These are phyloP conservation scores for Morbakka virulenta DNA, from an alignment of 30 jellyfish, hydroid and myxozoan species.

Conservation along the genomic window DNA sequence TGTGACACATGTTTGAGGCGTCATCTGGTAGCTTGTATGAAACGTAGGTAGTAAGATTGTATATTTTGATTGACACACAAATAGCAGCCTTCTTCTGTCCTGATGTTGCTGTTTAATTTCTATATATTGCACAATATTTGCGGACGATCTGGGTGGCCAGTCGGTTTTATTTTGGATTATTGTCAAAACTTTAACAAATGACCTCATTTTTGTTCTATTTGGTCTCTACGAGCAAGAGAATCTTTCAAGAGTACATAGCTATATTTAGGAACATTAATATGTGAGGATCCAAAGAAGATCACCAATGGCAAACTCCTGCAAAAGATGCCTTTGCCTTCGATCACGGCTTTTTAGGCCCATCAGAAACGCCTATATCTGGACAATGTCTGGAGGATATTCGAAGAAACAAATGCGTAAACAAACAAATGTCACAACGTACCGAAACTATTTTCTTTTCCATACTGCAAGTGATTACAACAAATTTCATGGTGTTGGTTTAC, in stretches of 20 bases:
- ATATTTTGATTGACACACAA: no score
- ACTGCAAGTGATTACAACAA: constrained; percentile 36
- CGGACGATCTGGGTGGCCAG: constrained; percentile 38
- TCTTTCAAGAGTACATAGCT: constrained; percentile 24
- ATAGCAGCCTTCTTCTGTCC: no score
- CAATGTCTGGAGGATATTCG: no score
- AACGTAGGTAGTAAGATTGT: no score
- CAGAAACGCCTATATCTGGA: constrained; percentile 23
- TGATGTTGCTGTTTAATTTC: no score
- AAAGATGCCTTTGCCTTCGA: constrained; percentile 31
- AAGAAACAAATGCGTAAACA: constrained; percentile 1
- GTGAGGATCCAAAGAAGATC: constrained; percentile 39
- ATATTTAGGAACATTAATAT: constrained; percentile 22
- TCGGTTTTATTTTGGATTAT: constrained; percentile 1
- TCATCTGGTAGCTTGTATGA: no score
- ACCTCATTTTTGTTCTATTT: constrained; percentile 16
- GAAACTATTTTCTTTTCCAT: constrained; percentile 8
- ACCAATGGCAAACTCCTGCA: constrained; percentile 17
- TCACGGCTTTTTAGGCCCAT: constrained; percentile 13
- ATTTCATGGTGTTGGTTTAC: constrained; percentile 44
- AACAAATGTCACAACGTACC: constrained; percentile 11
- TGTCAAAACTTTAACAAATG: constrained; percentile 16
- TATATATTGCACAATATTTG: no score
- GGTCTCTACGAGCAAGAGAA: constrained; percentile 13
- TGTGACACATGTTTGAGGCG: no score